Evolutionary conservation across 2,888 invertebrate genomes (phyloP).

Genomic region (Dimorphilus gyrociliatus): DNA sequence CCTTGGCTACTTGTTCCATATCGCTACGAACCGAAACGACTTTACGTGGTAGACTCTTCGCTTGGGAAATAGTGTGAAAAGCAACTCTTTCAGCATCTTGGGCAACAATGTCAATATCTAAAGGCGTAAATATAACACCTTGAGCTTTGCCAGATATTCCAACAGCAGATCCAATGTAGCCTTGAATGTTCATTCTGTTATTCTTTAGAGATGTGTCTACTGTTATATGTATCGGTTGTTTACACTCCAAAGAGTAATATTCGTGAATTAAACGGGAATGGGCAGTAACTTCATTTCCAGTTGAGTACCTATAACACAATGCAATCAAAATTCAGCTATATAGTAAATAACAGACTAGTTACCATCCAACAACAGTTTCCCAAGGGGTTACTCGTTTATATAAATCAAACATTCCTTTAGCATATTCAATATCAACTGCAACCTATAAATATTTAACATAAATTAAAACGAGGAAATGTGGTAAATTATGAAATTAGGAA

Average conservation of each 20-base stretch:
- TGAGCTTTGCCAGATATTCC: constrained; percentile 84
- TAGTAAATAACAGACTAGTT: constrained; percentile 34
- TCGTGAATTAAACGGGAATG: constrained; percentile 94
- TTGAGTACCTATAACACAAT: constrained; percentile 50
- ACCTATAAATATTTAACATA: constrained; percentile 46
- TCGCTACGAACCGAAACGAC: too few species aligned
- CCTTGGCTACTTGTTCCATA: constrained; percentile 64
- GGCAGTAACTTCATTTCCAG: constrained; percentile 88
- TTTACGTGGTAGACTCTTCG: constrained; percentile 1
- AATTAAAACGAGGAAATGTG: constrained; percentile 4
- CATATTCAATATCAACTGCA: constrained; percentile 92
- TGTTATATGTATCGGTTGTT: constrained; percentile 82
- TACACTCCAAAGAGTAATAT: constrained; percentile 74
- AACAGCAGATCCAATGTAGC: constrained; percentile 69
- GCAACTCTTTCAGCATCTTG: constrained; percentile 74
- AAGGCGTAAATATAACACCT: constrained; percentile 70
- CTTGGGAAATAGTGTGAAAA: too few species aligned
- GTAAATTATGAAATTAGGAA: constrained; percentile 3
- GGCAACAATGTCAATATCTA: constrained; percentile 67
- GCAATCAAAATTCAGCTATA: not conserved
- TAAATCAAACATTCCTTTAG: constrained; percentile 81
- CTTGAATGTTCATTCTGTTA: constrained; percentile 78
- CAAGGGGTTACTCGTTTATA: constrained; percentile 79
- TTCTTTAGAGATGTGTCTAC: constrained; percentile 77
- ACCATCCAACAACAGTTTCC: constrained; percentile 95